These are phyloP conservation scores for Diorhabda sublineata DNA, from an alignment of 1,140 invertebrate species.

Conservation along the genomic window DNA sequence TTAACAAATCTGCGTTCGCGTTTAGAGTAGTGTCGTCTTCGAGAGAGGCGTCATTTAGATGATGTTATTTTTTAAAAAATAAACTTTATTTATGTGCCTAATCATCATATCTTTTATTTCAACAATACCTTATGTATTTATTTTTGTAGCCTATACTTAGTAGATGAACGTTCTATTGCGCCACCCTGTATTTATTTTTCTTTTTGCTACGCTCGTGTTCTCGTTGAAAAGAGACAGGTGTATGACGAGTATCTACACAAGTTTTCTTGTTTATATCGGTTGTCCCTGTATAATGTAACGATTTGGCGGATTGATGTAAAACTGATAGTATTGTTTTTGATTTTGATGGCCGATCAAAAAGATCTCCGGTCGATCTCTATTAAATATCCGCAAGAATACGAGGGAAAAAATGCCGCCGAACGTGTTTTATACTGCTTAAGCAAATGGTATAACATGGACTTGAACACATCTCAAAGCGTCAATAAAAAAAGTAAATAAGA, in stretches of 20 bases:
- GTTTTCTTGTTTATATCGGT: constrained; percentile 23
- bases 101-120: too few relatives aligned
- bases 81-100: too few relatives aligned
- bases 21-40: too few relatives aligned
- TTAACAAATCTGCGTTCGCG: too few relatives aligned
- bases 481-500: constrained; percentile 7
- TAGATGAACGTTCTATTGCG: too few relatives aligned
- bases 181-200: too few relatives aligned
- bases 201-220: too few relatives aligned
- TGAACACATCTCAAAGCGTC: constrained; percentile 11
- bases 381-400: constrained; percentile 4
- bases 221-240: constrained; percentile 20
- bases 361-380: constrained; percentile 10
- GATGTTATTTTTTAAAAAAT: too few relatives aligned
- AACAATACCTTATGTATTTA: too few relatives aligned
- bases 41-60: too few relatives aligned
- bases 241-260: constrained; percentile 24
- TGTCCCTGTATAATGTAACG: constrained; percentile 31
- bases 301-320: constrained; percentile 29
- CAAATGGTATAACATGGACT: constrained; percentile 16
- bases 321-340: constrained; percentile 31
- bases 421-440: constrained; percentile 20
- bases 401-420: constrained; percentile 3
- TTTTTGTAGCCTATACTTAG: too few relatives aligned
- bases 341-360: constrained; percentile 13